Conservation (phyloP, 2,113 vertebrate genomes). For the Chaetura pelagica region DNA sequence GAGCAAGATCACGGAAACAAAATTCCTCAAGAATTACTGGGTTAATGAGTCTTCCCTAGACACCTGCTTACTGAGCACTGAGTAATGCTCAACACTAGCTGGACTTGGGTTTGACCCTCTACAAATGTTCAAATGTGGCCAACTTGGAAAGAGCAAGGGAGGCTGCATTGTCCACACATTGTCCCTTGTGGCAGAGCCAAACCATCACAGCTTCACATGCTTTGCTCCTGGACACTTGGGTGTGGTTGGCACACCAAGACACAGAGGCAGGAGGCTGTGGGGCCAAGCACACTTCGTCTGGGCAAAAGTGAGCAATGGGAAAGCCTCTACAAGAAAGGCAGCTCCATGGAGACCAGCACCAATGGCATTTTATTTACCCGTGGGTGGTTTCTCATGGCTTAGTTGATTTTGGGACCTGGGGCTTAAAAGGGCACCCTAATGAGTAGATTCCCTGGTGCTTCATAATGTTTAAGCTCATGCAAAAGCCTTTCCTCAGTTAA, state of each 20-base stretch:
- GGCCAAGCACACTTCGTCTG: neutral
- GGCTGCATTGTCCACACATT: neutral
- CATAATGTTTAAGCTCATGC: neutral
- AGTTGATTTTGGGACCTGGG: neutral
- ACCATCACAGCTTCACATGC: neutral
- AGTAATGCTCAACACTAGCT: neutral
- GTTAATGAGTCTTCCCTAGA: neutral
- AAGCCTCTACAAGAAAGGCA: neutral
- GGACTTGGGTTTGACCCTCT: neutral
- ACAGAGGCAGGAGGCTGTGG: neutral
- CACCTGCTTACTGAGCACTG: neutral
- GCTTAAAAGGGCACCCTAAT: neutral
- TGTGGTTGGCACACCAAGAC: neutral
- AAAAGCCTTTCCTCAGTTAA: neutral
- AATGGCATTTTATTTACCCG: accelerated
- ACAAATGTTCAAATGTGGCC: neutral
- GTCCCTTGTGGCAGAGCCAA: neutral
- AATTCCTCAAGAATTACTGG: neutral
- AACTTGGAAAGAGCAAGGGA: neutral
- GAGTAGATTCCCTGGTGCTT: neutral
- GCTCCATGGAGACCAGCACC: neutral
- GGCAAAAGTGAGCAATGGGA: neutral
- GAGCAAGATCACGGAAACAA: neutral
- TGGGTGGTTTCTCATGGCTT: neutral
- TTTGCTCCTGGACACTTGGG: accelerated